Conservation (phyloP, 2,888 invertebrate genomes). For the Phengaris arion region DNA sequence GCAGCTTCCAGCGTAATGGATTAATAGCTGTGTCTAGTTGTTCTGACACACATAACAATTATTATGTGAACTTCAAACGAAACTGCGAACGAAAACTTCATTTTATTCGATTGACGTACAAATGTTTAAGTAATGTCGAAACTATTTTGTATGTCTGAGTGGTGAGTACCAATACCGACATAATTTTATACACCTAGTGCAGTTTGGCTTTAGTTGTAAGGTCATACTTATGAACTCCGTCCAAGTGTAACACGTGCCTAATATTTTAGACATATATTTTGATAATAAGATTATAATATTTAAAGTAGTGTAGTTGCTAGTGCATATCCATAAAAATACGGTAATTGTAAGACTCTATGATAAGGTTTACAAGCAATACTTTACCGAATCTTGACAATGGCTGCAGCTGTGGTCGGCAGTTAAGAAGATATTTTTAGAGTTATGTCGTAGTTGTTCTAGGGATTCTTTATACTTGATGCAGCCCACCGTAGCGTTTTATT, state of each 20-base stretch:
- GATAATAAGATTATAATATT: background rate
- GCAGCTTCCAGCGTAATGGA: background rate
- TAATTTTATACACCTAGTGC: background rate
- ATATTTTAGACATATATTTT: background rate
- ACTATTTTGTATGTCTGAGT: background rate
- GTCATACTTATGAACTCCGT: conserved; percentile 22
- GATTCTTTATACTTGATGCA: background rate
- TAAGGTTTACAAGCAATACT: background rate
- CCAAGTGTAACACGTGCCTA: conserved; percentile 23
- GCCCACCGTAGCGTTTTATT: conserved; percentile 12
- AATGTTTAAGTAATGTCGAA: background rate
- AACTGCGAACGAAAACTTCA: too few relatives aligned
- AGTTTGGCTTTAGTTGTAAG: conserved; percentile 6
- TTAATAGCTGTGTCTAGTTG: too few relatives aligned
- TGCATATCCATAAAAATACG: background rate
- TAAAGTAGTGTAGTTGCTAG: conserved; percentile 3
- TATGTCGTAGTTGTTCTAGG: background rate
- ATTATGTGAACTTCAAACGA: too few relatives aligned
- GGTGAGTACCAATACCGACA: background rate
- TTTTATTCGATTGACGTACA: background rate
- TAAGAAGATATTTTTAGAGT: background rate
- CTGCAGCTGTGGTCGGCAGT: background rate
- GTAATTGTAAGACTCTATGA: background rate
- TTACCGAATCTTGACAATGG: background rate
- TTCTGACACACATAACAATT: too few relatives aligned